Percentiles rank a stretch among this genome's conserved stretches.
These are phyloP conservation scores for Paradoxurus hermaphroditus DNA, from an alignment of 2,113 vertebrate species.

Conservation along the genomic window DNA sequence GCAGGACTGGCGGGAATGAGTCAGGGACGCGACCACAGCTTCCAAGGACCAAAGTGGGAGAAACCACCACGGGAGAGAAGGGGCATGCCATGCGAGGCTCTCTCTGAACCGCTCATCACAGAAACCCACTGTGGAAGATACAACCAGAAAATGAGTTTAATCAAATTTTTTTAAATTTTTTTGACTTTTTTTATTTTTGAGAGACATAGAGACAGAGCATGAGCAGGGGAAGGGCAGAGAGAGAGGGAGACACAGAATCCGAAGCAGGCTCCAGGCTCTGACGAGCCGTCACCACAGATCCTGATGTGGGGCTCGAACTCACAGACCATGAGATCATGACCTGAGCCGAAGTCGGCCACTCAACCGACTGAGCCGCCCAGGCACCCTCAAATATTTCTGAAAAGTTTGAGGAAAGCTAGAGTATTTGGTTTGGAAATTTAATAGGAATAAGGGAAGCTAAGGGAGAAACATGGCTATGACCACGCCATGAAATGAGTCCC, in stretches of 20 bases:
- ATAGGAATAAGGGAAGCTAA: not conserved
- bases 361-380: no score
- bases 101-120: not conserved
- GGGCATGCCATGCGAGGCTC: not conserved
- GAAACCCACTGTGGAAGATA: not conserved
- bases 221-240: no score
- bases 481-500: not conserved
- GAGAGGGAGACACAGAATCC: no score
- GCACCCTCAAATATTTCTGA: not conserved
- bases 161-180: no score
- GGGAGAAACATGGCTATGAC: not conserved
- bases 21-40: not conserved
- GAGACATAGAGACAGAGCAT: no score
- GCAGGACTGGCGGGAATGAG: rapidly evolving
- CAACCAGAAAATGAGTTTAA: not conserved
- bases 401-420: not conserved
- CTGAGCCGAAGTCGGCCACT: no score
- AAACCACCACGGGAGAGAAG: not conserved
- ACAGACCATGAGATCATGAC: no score
- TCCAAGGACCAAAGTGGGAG: not conserved
- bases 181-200: no score
- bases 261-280: no score
- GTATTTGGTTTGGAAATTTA: not conserved
- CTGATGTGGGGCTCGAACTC: no score
- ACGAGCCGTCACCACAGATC: no score